These are phyloP conservation scores for Daktulosphaira vitifoliae DNA, from an alignment of 1,140 invertebrate genomes.

Conservation along the genomic window DNA sequence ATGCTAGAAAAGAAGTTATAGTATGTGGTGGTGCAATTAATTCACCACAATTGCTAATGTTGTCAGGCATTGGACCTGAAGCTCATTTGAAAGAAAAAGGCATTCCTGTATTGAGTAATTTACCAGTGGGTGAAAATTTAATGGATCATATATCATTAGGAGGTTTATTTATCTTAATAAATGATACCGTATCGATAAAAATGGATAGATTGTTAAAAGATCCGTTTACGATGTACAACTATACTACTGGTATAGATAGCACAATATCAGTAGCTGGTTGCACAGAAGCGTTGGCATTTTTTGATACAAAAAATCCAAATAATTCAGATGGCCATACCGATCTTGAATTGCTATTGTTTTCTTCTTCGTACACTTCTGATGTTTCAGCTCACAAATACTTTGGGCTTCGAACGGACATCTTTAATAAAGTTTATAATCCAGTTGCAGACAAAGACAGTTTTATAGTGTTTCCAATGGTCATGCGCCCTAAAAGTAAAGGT, in stretches of 20 bases:
- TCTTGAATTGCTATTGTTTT: conserved; percentile 43
- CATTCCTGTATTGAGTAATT: conserved; percentile 55
- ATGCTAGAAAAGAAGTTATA: conserved; percentile 56
- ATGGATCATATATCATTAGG: conserved; percentile 61
- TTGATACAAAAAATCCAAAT: conserved; percentile 57
- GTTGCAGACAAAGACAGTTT: conserved; percentile 50
- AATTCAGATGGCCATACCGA: conserved; percentile 51
- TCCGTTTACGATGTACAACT: conserved; percentile 44
- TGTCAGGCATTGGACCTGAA: conserved; percentile 64
- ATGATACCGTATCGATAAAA: conserved; percentile 46
- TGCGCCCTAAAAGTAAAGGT: conserved; percentile 48
- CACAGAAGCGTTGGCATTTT: conserved; percentile 67
- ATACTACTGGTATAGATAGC: conserved; percentile 50
- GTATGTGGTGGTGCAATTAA: conserved; percentile 59
- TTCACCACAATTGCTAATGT: conserved; percentile 59
- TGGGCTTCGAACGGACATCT: conserved; percentile 51
- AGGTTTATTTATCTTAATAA: conserved; percentile 45
- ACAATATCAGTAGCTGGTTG: conserved; percentile 69
- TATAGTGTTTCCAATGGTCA: conserved; percentile 48
- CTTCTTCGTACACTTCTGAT: conserved; percentile 45
- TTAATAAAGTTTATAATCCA: conserved; percentile 46
- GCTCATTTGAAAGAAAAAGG: conserved; percentile 58
- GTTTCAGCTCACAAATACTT: conserved; percentile 48
- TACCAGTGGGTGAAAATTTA: conserved; percentile 42
- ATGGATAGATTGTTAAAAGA: conserved; percentile 34